Evolutionary conservation across 1,140 invertebrate genomes (phyloP).

Genomic region (Drosophila kurseongensis): DNA sequence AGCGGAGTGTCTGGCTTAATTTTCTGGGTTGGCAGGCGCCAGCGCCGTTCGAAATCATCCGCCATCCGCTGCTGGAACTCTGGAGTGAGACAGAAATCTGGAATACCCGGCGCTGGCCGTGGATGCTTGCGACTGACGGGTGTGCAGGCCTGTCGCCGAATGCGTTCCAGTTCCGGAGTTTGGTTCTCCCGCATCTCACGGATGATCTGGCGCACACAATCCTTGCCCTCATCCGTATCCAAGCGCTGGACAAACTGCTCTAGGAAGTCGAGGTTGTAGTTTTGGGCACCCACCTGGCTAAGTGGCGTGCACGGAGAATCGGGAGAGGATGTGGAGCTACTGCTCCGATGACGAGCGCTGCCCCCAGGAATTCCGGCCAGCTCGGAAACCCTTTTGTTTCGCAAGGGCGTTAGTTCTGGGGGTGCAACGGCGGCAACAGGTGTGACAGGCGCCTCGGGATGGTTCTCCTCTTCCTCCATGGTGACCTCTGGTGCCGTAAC

Average conservation of each 20-base stretch:
- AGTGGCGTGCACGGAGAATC: conserved; percentile 71
- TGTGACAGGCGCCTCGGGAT: conserved; percentile 8
- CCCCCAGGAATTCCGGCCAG: conserved; percentile 27
- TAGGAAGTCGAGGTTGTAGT: conserved; percentile 73
- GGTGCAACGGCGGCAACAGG: neutral
- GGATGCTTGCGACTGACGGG: conserved; percentile 53
- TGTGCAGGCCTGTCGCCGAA: conserved; percentile 71
- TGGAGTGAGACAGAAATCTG: conserved; percentile 75
- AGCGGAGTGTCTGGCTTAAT: conserved; percentile 75
- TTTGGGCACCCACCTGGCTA: conserved; percentile 30
- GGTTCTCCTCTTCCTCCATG: conserved; percentile 33
- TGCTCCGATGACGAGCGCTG: conserved; percentile 25
- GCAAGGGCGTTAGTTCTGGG: conserved; percentile 68
- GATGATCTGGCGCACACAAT: conserved; percentile 75
- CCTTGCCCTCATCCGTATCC: conserved; percentile 63
- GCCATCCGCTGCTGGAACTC: conserved; percentile 81
- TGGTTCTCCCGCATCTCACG: conserved; percentile 78
- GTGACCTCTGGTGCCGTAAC: neutral
- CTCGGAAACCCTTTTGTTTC: conserved; percentile 74
- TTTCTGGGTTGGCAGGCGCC: conserved; percentile 74
- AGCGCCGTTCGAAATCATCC: conserved; percentile 75
- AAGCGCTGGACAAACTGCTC: conserved; percentile 64
- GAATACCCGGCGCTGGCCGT: conserved; percentile 62
- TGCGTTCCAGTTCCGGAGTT: conserved; percentile 78
- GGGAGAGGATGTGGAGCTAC: conserved; percentile 8